These are phyloP conservation scores for Anarhynchus alexandrinus DNA, from an alignment of 2,113 vertebrate species.

Conservation along the genomic window DNA sequence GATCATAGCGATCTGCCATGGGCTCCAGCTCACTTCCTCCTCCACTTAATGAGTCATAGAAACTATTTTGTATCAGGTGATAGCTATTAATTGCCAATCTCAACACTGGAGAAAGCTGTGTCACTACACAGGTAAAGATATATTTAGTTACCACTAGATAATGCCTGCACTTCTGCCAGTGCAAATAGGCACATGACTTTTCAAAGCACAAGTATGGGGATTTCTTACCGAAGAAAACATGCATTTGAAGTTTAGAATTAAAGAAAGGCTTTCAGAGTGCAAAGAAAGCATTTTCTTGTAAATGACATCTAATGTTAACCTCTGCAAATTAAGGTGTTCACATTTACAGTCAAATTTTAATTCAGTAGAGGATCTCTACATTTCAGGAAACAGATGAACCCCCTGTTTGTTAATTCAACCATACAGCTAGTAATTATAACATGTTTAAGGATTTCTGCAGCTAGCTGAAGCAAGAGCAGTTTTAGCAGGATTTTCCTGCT, in stretches of 20 bases:
- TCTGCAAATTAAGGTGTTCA: neutral
- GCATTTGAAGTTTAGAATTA: neutral
- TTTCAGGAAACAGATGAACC: neutral
- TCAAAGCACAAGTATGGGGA: neutral
- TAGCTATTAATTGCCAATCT: neutral
- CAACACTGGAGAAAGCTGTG: neutral
- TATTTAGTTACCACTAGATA: constrained; percentile 18
- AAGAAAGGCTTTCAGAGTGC: neutral
- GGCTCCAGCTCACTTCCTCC: constrained; percentile 27
- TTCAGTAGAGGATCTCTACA: neutral
- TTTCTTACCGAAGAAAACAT: neutral
- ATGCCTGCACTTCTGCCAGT: neutral
- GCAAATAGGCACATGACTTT: neutral
- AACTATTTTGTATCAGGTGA: neutral
- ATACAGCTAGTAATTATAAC: neutral
- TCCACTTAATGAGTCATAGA: neutral
- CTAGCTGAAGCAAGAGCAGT: constrained; percentile 42
- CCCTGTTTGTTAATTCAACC: neutral
- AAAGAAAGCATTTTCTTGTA: neutral
- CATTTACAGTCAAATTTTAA: neutral
- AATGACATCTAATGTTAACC: neutral
- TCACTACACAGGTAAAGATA: constrained; percentile 24
- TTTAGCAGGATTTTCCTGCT: constrained; percentile 52
- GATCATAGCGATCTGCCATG: neutral
- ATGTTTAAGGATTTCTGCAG: neutral